Conservation (phyloP, 2,888 invertebrate genomes). For the Drosophila hamatofila region DNA sequence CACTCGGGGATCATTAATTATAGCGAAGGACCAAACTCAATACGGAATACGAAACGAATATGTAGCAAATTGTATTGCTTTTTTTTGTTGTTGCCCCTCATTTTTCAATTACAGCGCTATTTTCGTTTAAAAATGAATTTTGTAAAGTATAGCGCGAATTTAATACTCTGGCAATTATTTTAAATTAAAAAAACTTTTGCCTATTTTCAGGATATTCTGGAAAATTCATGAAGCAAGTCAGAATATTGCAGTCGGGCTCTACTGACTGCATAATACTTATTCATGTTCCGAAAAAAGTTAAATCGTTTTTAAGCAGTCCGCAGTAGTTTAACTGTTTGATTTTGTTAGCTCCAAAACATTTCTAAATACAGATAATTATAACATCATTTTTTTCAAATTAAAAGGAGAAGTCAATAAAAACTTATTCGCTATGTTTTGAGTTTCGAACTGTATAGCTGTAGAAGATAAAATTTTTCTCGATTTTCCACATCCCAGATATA, state of each 20-base stretch:
- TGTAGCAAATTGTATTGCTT: conserved; percentile 42
- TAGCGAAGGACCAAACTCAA: conserved; percentile 46
- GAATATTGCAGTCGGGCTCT: too few relatives aligned
- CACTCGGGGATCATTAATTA: conserved; percentile 66
- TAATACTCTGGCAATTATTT: neutral
- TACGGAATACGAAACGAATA: conserved; percentile 29
- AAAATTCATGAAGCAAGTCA: neutral
- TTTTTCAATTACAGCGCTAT: conserved; percentile 69
- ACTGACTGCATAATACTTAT: neutral
- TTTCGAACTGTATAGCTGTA: neutral
- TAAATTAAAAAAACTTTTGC: neutral
- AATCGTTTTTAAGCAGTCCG: neutral
- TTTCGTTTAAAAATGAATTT: conserved; percentile 46
- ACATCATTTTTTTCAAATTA: too few relatives aligned
- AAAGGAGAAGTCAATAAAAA: too few relatives aligned
- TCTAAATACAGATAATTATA: too few relatives aligned
- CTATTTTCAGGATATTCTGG: neutral
- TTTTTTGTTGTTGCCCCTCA: conserved; percentile 35
- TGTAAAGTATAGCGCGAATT: conserved; percentile 2
- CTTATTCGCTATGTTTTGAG: neutral
- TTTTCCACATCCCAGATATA: too few relatives aligned
- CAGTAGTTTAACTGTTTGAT: too few relatives aligned
- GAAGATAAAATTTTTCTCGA: too few relatives aligned
- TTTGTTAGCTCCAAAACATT: too few relatives aligned
- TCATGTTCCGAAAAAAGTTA: neutral